Percentiles rank a stretch among this genome's conserved stretches.
Conservation (phyloP, 2,113 vertebrate genomes). For the Penelope pileata region DNA sequence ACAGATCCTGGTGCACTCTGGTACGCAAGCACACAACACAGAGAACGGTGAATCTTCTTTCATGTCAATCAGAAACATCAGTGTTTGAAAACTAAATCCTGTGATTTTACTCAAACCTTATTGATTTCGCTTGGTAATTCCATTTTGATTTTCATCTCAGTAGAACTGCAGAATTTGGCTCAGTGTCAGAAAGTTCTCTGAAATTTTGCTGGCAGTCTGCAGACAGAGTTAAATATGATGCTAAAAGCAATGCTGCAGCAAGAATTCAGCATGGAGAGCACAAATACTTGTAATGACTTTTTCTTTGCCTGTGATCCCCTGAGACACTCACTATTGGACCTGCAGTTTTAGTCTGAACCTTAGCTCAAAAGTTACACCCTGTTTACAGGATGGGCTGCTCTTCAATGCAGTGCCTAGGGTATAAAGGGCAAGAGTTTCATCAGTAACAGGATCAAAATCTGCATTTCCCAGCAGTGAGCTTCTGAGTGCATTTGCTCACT, state of each 20-base stretch:
- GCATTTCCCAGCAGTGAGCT: neutral
- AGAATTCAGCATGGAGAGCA: neutral
- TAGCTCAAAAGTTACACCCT: neutral
- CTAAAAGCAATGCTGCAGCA: neutral
- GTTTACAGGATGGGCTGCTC: neutral
- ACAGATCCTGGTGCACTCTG: neutral
- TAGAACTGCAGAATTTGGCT: neutral
- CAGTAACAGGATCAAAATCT: neutral
- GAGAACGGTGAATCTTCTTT: neutral
- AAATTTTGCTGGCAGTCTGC: neutral
- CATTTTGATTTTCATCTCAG: neutral
- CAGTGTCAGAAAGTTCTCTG: neutral
- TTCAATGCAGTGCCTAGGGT: neutral
- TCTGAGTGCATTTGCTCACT: neutral
- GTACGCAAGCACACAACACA: neutral
- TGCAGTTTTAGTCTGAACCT: neutral
- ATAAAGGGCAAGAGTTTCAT: neutral
- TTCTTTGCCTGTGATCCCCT: neutral
- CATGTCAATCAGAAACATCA: neutral
- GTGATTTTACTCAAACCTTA: neutral
- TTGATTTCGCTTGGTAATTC: neutral
- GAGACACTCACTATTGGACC: neutral
- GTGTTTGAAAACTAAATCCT: neutral
- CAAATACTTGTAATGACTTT: neutral
- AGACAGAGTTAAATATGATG: neutral